Percentiles rank a stretch among this genome's conserved stretches.
These are phyloP conservation scores for Morphnarchus princeps DNA, from an alignment of 2,113 vertebrate species.

Conservation along the genomic window DNA sequence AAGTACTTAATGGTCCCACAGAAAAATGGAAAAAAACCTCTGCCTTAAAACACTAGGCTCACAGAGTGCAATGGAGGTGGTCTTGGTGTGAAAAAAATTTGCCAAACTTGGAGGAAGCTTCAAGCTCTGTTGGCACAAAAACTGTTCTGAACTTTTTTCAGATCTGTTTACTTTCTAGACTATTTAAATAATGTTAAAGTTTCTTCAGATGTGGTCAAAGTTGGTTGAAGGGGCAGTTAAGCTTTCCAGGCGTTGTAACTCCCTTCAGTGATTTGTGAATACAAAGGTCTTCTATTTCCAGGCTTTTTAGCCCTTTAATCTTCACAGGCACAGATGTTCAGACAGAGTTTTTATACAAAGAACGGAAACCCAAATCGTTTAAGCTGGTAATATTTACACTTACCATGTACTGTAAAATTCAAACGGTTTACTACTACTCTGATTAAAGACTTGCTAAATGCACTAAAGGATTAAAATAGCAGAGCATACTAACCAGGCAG, in stretches of 20 bases:
- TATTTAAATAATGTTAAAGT: conserved; percentile 33
- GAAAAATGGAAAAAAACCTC: not conserved
- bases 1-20: not conserved
- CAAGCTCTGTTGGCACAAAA: not conserved
- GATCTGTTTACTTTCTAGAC: conserved; percentile 8
- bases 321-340: conserved; percentile 49
- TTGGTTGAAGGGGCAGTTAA: conserved; percentile 20
- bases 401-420: not conserved
- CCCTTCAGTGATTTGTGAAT: conserved; percentile 44
- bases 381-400: conserved; percentile 50
- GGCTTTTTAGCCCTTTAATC: conserved; percentile 41
- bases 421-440: not conserved
- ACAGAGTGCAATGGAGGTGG: not conserved
- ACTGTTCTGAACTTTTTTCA: not conserved
- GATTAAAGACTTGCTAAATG: conserved; percentile 40
- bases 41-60: not conserved
- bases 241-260: conserved; percentile 22
- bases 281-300: conserved; percentile 63
- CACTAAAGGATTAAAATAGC: conserved; percentile 30
- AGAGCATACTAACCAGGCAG: not conserved
- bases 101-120: not conserved
- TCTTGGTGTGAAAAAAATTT: not conserved
- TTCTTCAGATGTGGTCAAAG: conserved; percentile 53
- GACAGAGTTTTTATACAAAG: conserved; percentile 39
- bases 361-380: conserved; percentile 25